Evolutionary conservation across 2,888 invertebrate genomes (phyloP).

Genomic region (Ophion obscuratus): DNA sequence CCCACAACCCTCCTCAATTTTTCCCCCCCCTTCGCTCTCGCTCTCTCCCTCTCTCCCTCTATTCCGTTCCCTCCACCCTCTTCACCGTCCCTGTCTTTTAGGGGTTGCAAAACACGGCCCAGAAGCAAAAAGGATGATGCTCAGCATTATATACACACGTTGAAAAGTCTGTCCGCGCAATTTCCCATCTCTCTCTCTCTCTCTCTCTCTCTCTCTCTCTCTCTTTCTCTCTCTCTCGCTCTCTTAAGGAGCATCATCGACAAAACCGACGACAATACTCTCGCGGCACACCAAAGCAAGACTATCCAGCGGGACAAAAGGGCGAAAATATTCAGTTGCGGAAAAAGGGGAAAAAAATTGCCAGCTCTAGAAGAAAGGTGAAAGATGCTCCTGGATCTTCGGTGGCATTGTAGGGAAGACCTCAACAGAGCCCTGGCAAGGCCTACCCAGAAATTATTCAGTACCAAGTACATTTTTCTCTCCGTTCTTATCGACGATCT

Average conservation of each 20-base stretch:
- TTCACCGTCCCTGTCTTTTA: background rate
- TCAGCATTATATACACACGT: slow-evolving; percentile 40
- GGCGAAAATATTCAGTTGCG: slow-evolving; percentile 2
- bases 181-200: background rate
- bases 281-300: slow-evolving; percentile 5
- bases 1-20: background rate
- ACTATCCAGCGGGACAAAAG: background rate
- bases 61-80: background rate
- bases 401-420: background rate
- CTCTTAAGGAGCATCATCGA: slow-evolving; percentile 36
- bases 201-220: no score
- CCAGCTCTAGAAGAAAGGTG: background rate
- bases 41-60: background rate
- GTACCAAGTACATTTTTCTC: slow-evolving; percentile 5
- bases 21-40: background rate
- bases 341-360: slow-evolving; percentile 2
- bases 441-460: slow-evolving; percentile 25
- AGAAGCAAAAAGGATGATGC: slow-evolving; percentile 60
- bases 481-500: slow-evolving; percentile 12
- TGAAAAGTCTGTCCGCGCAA: slow-evolving; percentile 20
- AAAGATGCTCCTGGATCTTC: slow-evolving; percentile 12
- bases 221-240: background rate
- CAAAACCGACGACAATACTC: slow-evolving; percentile 53
- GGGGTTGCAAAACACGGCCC: slow-evolving; percentile 39
- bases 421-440: slow-evolving; percentile 26